Conservation (phyloP, 1,140 invertebrate species). For the Panagrolaimus sp. region DNA sequence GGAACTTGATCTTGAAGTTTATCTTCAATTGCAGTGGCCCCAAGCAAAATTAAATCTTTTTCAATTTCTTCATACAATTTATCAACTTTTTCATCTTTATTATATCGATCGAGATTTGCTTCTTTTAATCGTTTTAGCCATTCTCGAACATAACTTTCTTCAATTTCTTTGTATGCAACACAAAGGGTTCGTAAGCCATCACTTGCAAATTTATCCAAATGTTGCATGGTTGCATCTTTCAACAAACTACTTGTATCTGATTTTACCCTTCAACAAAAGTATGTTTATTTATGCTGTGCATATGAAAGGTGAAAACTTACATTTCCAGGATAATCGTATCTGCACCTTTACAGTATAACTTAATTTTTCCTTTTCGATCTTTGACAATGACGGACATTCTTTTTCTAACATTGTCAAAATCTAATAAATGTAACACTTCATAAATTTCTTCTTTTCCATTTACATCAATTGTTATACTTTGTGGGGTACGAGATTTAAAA, state of each 20-base stretch:
- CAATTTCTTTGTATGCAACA: conserved; percentile 77
- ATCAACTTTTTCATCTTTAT: conserved; percentile 85
- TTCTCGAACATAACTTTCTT: conserved; percentile 76
- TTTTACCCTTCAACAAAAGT: conserved; percentile 14
- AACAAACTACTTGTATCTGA: conserved; percentile 49
- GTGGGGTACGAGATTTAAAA: conserved; percentile 67
- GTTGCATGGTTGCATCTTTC: conserved; percentile 45
- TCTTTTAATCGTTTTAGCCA: conserved; percentile 69
- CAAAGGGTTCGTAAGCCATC: conserved; percentile 90
- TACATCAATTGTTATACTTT: conserved; percentile 62
- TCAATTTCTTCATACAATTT: conserved; percentile 95
- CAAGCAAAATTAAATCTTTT: conserved; percentile 77
- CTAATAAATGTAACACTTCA: conserved; percentile 90
- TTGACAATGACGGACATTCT: conserved; percentile 93
- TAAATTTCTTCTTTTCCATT: conserved; percentile 71
- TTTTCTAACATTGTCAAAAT: conserved; percentile 98
- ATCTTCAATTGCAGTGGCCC: conserved; percentile 94
- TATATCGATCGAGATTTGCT: conserved; percentile 39
- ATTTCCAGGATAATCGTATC: conserved; percentile 95
- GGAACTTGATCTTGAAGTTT: conserved; percentile 97
- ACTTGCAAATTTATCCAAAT: conserved; percentile 83
- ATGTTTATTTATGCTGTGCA: not conserved
- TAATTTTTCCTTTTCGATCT: conserved; percentile 75
- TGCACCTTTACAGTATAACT: conserved; percentile 93
- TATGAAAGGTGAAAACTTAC: conserved; percentile 66